A percentile compares a stretch with the other conserved stretches of the same genome.
These are phyloP conservation scores for Platerodrilus igneus DNA, from an alignment of 2,888 invertebrate species.

Conservation along the genomic window DNA sequence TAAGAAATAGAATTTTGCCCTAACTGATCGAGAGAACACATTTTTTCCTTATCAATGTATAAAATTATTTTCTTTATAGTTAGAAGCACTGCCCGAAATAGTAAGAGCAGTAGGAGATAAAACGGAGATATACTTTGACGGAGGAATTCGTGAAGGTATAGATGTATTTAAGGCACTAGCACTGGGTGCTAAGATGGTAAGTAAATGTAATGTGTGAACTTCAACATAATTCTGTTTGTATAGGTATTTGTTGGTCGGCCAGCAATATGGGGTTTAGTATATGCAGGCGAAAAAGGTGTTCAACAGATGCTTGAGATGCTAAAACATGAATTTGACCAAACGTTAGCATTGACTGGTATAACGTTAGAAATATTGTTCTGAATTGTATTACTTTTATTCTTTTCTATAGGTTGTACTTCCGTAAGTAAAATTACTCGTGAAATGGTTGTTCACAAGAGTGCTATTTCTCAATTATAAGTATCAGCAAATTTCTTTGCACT, in stretches of 20 bases:
- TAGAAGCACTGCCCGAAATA: conserved; percentile 79
- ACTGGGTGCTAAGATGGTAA: conserved; percentile 83
- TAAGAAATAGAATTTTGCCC: no score
- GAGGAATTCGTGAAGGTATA: conserved; percentile 77
- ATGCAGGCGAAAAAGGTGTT: conserved; percentile 75
- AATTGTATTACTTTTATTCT: no score
- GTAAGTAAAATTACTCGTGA: conserved; percentile 58
- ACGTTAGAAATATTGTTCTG: no score
- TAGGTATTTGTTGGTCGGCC: conserved; percentile 85
- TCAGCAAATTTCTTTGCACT: no score
- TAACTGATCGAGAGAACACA: no score
- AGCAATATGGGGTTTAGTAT: conserved; percentile 77
- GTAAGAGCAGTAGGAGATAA: conserved; percentile 64
- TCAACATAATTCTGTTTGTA: no score
- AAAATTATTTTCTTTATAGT: no score
- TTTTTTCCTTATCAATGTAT: no score
- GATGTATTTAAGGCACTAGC: conserved; percentile 89
- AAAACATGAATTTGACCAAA: conserved; percentile 67
- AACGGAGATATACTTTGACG: conserved; percentile 80
- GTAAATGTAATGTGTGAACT: no score
- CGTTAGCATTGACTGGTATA: conserved; percentile 73
- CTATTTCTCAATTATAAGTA: no score
- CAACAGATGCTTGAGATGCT: conserved; percentile 66
- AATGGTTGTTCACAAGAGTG: conserved; percentile 68
- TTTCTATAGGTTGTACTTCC: conserved; percentile 61